Base-by-base conservation (phyloP, 2,113 vertebrate species). In the Amphilophus citrinellus region DNA sequence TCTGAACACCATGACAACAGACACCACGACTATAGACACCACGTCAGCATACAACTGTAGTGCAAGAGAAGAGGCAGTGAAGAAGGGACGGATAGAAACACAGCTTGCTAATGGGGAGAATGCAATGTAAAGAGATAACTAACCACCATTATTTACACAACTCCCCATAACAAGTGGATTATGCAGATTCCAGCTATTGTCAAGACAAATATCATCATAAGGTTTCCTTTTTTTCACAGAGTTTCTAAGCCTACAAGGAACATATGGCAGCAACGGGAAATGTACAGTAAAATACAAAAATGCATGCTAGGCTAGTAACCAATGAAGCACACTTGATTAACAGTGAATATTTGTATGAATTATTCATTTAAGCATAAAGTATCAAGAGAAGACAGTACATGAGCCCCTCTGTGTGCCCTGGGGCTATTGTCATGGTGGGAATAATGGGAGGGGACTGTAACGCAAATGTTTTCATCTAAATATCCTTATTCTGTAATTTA, bases 1-100 rank as follows among this genome's bases (percentile, higher is more conserved):
- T 96, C 96, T 94, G 95, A 96, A 96, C 95, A 96, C 90, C 94
- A 94, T 95, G 95, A 97, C 95, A 96, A 96, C 95, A 94, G 92
- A 96, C 95, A 96, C 84, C 91, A 90, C 90, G 94, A 96, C 93
- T 96, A 94, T 93, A 96, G 94, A 96, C 96, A 91, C 94, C 76
- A 80, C 82, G 88, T 93, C 94, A 92, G 88, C 93, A 85, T 79
- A 94, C 93, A 95, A 95, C 92, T 96, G 93, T 94, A 84, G 91
- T 83, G 91, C 85, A 92, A 88, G 76, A 87, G 92, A 92, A 63
- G 39, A 92, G 82, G 88, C 80, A 82, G 57, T 76, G 87, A 94
- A 75, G 82, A 82, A 91, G 93, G 94, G 81, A 94, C 94, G 85
- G 87, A 92, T 89, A 92, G 95, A 95, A 95, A 91, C 81, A 7